These are phyloP conservation scores for Rhadina sibilatrix DNA, from an alignment of 2,113 vertebrate species.

Conservation along the genomic window DNA sequence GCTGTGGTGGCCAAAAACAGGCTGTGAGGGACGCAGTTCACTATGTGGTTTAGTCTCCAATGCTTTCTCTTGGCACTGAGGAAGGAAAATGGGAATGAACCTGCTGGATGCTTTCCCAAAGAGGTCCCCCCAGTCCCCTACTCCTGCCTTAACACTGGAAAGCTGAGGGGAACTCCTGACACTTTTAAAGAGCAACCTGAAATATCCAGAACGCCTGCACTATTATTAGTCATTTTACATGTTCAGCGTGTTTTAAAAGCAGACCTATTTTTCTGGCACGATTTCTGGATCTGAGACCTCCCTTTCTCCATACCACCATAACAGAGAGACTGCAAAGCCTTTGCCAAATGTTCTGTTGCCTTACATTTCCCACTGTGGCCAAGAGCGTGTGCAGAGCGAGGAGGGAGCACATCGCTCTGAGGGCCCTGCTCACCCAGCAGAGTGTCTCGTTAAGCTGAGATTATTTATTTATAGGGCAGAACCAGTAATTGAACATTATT, in stretches of 20 bases:
- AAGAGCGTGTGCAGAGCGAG: rapidly evolving
- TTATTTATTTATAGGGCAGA: conserved; percentile 36
- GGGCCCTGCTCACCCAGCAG: neutral
- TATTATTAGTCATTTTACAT: conserved; percentile 2
- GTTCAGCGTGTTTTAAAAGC: neutral
- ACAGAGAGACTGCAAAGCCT: neutral
- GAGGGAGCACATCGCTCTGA: rapidly evolving
- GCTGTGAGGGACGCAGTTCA: neutral
- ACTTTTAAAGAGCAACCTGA: neutral
- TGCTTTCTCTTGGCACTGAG: neutral
- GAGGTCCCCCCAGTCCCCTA: neutral
- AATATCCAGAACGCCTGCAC: neutral
- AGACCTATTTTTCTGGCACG: neutral
- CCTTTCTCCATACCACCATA: neutral
- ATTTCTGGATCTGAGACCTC: neutral
- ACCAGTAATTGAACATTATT: conserved; percentile 16
- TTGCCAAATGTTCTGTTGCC: neutral
- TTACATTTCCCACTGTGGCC: neutral
- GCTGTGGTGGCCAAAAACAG: neutral
- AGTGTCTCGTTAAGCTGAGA: neutral
- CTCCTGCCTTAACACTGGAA: neutral
- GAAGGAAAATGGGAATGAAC: neutral
- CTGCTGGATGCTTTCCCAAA: neutral
- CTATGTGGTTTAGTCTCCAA: neutral
- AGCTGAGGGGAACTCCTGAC: neutral